Base-by-base conservation (phyloP, 2,113 vertebrate genomes). In the Sinocyclocheilus rhinocerous region DNA sequence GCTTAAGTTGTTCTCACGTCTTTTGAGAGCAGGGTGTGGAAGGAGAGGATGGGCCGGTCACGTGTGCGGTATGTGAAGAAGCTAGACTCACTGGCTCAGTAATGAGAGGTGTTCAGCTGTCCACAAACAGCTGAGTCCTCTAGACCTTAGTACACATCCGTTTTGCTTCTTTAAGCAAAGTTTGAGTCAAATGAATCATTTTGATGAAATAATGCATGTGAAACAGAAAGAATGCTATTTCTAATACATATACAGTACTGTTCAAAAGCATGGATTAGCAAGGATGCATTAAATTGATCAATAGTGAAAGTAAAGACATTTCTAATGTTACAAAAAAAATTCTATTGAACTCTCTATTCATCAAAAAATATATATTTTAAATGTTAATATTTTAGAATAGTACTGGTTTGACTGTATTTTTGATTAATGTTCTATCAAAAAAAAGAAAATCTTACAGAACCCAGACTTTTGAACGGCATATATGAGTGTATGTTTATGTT, bases 41-140 rank as follows among this genome's bases (percentile, higher is more conserved):
- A 50, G 33, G 26, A 33, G 42, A 77, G 69, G 79, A 81, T 78
- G 84, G 76, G 79, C 20, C 75, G 26, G 84, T 83, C 69, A 73
- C 81, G 33, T 63, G 83, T 82, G 72, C 87, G 91, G 90, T 89
- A 90, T 87, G 88, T 91, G 79, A 92, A 93, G 93, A 91, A 93
- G 93, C 90, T 89, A 94, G 94, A 93, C 93, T 89, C 91, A 84
- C 82, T 91, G 93, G 90, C 94, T 93, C 88, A 81, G 63, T 84
- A 50, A 36, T 76, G 65, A 89, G 90, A 89, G 89, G 77, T 86
- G 85, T 88, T 94, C 94, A 95, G 92, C 94, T 95, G 94, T 93
- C 90, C 83, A 2, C 26, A 73, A 91, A 92, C 94, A 94, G 90
- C 92, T 94, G 93, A 69, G 20, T 77, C 61, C 85, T 77, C 89